Conservation (phyloP, 2,888 invertebrate species). For the Acronicta alni region DNA sequence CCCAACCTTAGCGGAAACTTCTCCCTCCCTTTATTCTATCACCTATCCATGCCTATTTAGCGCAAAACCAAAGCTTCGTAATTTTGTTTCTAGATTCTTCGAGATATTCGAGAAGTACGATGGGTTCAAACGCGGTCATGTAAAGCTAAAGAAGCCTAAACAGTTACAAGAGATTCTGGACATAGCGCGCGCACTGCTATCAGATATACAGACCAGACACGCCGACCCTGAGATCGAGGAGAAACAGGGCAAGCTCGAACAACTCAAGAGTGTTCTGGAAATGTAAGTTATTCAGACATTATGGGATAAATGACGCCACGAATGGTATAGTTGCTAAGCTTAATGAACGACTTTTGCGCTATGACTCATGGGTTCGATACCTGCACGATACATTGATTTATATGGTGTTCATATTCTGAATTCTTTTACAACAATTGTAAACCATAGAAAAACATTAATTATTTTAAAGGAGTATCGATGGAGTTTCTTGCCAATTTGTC, state of each 20-base stretch:
- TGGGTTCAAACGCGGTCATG: constrained; percentile 98
- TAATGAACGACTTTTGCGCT: no score
- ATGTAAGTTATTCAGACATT: constrained; percentile 92
- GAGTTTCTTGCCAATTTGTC: no score
- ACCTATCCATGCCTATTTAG: no score
- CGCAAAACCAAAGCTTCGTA: not conserved
- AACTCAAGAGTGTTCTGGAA: constrained; percentile 99
- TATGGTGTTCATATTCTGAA: no score
- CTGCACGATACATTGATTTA: no score
- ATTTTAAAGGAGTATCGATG: no score
- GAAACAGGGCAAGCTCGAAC: constrained; percentile 98
- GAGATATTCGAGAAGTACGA: constrained; percentile 99
- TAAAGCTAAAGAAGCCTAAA: constrained; percentile 98
- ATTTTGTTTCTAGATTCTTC: constrained; percentile 93
- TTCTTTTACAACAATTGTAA: no score
- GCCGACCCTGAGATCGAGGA: constrained; percentile 98
- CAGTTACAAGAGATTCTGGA: constrained; percentile 99
- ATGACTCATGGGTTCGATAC: no score
- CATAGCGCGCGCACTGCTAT: constrained; percentile 96
- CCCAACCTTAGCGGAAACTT: no score
- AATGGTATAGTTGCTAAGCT: no score
- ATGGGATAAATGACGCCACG: no score
- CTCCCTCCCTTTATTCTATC: not conserved
- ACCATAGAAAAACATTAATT: no score
- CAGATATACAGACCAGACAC: constrained; percentile 96